These are phyloP conservation scores for Intellagama lesueurii DNA, from an alignment of 2,797 vertebrate genomes.

Conservation along the genomic window DNA sequence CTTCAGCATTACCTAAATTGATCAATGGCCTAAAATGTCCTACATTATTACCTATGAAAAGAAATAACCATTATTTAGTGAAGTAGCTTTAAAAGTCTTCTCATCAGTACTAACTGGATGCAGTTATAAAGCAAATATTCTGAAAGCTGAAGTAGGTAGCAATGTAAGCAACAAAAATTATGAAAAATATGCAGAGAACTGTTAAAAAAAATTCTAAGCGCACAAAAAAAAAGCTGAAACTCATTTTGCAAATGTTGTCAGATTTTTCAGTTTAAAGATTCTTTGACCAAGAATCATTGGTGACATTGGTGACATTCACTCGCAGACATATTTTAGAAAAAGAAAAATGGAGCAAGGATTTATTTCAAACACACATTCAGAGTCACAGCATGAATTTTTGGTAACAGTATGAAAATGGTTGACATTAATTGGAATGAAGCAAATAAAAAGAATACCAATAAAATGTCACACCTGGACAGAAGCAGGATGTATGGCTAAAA, in stretches of 20 bases:
- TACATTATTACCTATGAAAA: constrained; percentile 71
- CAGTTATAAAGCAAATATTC: constrained; percentile 59
- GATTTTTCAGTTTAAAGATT: constrained; percentile 50
- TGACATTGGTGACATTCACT: constrained; percentile 43
- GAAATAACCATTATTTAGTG: constrained; percentile 68
- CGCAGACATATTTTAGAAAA: constrained; percentile 57
- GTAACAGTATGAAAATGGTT: constrained; percentile 64
- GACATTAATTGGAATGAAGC: constrained; percentile 78
- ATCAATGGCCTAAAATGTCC: constrained; percentile 60
- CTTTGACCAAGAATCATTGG: constrained; percentile 52
- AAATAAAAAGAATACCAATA: constrained; percentile 84
- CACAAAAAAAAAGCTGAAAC: constrained; percentile 46
- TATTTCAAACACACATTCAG: constrained; percentile 54
- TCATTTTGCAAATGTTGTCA: constrained; percentile 45
- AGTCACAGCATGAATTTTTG: constrained; percentile 65
- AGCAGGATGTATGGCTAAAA: constrained; percentile 95
- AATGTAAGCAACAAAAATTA: constrained; percentile 76
- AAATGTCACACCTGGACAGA: constrained; percentile 96
- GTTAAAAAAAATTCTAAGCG: constrained; percentile 64
- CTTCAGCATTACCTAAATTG: constrained; percentile 77
- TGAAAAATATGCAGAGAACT: constrained; percentile 73
- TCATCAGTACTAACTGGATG: constrained; percentile 51
- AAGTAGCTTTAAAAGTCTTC: constrained; percentile 56
- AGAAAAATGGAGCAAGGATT: constrained; percentile 50
- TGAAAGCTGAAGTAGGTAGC: constrained; percentile 65